phyloP scores from a whole-genome alignment of 2,888 invertebrate species.

The Pseudoips prasinana region DNA sequence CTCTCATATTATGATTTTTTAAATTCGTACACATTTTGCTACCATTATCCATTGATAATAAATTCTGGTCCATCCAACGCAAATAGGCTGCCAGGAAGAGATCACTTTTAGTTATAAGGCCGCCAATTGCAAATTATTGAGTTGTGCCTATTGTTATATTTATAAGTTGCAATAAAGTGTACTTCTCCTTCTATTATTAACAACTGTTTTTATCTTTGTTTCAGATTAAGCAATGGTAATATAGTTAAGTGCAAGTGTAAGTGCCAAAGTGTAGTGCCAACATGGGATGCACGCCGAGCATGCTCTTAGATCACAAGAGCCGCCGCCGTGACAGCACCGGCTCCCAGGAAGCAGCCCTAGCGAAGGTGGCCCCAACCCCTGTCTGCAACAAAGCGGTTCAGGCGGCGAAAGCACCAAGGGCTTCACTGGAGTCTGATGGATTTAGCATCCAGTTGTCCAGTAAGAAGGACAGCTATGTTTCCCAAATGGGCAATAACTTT shows the following conservation, averaged over 20 bases:
- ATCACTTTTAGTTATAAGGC: too few relatives aligned
- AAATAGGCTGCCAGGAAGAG: too few relatives aligned
- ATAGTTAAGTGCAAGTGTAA: conserved; percentile 51
- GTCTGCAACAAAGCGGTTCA: conserved; percentile 74
- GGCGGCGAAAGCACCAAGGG: conserved; percentile 70
- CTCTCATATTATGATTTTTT: too few relatives aligned
- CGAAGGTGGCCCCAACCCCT: conserved; percentile 68
- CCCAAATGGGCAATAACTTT: conserved; percentile 78
- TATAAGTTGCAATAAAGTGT: too few relatives aligned
- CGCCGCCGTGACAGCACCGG: conserved; percentile 80
- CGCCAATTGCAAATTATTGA: too few relatives aligned
- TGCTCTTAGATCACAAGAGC: conserved; percentile 83
- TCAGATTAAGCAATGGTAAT: conserved; percentile 53
- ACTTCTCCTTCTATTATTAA: too few relatives aligned
- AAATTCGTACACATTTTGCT: too few relatives aligned
- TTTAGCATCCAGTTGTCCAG: conserved; percentile 76
- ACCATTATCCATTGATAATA: too few relatives aligned
- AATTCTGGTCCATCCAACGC: too few relatives aligned
- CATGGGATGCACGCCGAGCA: conserved; percentile 85
- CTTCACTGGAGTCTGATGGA: conserved; percentile 75
- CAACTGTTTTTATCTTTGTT: conserved; percentile 42
- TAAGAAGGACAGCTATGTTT: conserved; percentile 79
- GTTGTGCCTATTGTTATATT: too few relatives aligned
- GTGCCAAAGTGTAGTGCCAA: conserved; percentile 74
- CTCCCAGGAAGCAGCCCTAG: conserved; percentile 74